phyloP scores from a whole-genome alignment of 1,140 invertebrate species.

The Rhyacophila brunnea region DNA sequence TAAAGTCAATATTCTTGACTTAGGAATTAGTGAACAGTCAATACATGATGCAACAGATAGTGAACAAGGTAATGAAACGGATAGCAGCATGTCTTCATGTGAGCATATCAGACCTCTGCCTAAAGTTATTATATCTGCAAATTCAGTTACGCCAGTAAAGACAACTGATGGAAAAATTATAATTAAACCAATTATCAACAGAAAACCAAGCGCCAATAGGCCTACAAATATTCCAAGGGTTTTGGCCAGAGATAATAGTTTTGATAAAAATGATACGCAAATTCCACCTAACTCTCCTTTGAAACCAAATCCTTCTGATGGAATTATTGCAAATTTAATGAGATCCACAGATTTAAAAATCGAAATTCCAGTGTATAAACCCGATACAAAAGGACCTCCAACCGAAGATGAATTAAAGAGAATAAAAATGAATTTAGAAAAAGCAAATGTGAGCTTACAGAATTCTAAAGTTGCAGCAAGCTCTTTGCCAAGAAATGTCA shows the following conservation, averaged over 20 bases:
- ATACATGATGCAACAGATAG: constrained; percentile 25
- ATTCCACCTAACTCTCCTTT: constrained; percentile 43
- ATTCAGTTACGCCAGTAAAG: constrained; percentile 10
- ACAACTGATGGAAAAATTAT: constrained; percentile 27
- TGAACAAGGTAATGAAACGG: constrained; percentile 23
- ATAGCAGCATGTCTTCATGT: constrained; percentile 11
- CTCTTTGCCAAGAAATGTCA: too few species aligned
- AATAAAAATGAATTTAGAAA: constrained; percentile 37
- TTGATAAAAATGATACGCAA: constrained; percentile 43
- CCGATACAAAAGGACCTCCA: constrained; percentile 52
- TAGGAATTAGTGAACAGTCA: constrained; percentile 27
- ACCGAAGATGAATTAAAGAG: constrained; percentile 47
- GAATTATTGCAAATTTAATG: constrained; percentile 46
- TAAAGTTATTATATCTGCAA: constrained; percentile 21
- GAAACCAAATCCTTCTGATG: constrained; percentile 30
- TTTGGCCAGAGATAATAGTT: constrained; percentile 42
- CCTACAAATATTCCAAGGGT: constrained; percentile 41
- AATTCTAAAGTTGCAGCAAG: too few species aligned
- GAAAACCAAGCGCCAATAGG: constrained; percentile 15
- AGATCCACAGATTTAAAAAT: constrained; percentile 46
- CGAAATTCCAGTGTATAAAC: constrained; percentile 42
- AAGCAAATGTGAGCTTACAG: too few species aligned
- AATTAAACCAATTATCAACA: constrained; percentile 26
- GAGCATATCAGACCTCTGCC: constrained; percentile 25
- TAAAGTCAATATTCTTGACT: constrained; percentile 30